Evolutionary conservation across 2,888 invertebrate species (phyloP).

Genomic region (Serripes groenlandicus): DNA sequence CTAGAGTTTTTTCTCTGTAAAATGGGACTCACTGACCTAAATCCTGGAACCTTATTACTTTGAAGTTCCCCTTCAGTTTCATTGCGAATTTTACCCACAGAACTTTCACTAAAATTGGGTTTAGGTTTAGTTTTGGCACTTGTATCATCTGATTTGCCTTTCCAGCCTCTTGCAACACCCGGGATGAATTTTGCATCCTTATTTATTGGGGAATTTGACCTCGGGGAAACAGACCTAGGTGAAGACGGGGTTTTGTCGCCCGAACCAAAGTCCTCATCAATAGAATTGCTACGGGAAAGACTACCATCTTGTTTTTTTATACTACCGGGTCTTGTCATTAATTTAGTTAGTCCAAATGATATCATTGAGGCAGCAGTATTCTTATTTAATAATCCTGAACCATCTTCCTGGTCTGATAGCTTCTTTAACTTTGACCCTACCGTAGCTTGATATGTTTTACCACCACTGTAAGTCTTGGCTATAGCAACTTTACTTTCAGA

Average conservation of each 20-base stretch:
- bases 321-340: conserved; percentile 57
- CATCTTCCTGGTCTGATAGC: conserved; percentile 24
- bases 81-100: conserved; percentile 53
- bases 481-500: conserved; percentile 39
- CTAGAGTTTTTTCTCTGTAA: conserved; percentile 37
- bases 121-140: conserved; percentile 11
- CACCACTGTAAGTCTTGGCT: conserved; percentile 61
- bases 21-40: conserved; percentile 65
- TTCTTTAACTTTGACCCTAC: conserved; percentile 48
- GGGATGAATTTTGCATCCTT: conserved; percentile 51
- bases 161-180: conserved; percentile 63
- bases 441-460: conserved; percentile 54
- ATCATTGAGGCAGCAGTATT: conserved; percentile 45
- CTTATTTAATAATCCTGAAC: conserved; percentile 35
- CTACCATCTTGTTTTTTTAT: conserved; percentile 39
- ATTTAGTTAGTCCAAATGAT: conserved; percentile 58
- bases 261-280: conserved; percentile 32
- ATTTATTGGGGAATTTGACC: conserved; percentile 21
- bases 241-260: conserved; percentile 11
- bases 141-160: conserved; percentile 31
- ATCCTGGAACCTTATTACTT: conserved; percentile 34
- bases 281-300: conserved; percentile 28
- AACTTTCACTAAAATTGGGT: conserved; percentile 51
- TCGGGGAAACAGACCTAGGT: conserved; percentile 23
- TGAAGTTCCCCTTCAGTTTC: conserved; percentile 18